Base-by-base conservation (phyloP, 2,888 invertebrate genomes). In the Calliopum simillimum region DNA sequence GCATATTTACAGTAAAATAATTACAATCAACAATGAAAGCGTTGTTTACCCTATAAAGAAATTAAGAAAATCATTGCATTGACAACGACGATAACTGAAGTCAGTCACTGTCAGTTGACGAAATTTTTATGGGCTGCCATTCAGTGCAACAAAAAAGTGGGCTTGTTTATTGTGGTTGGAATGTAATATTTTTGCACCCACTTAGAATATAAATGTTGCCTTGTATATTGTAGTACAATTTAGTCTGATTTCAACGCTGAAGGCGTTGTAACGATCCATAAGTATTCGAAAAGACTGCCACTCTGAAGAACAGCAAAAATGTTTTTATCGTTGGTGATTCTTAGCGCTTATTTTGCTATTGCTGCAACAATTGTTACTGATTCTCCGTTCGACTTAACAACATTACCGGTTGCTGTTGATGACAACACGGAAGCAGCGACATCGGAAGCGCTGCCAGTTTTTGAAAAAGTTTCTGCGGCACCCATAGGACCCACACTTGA, bases 401-500 rank as follows among this genome's bases (percentile, higher is more conserved):
- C 49, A 3, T 19, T 19, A 5, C 2, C 13, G 19, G 16, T 19
- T 13, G 4, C 43, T 16, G 43, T 4, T 19, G 46, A 56, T 23
- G 33, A 13, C 33, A 14, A 25, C 43, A 41, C 61, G 23, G 23
- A 23, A 33, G 33, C n/a, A 14, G 8, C 4, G 1, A 23, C 19
- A 4, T n/a, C 44, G 53, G 21, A 14, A 55, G 23, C 23, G 16
- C 14, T 33, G n/a, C 4, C 49, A 64, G 56, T 49, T 49, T 49
- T 49, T 49, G 49, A 49, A 49, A n/a, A n/a, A 23, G 6, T 53
- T 4, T 23, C 53, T 3, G 2, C 23, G 46, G 55, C 55, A 69
- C 53, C 63, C 49, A 49, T 49, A 59, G 59, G 51, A 44, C 33
- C 56, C 46, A 47, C 69, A 47, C 55, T 63, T 46, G 46, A 63